A percentile compares a stretch with the other conserved stretches of the same genome.
These are phyloP conservation scores for Caenorhabditis virilis DNA, from an alignment of 2,888 invertebrate genomes.

Conservation along the genomic window DNA sequence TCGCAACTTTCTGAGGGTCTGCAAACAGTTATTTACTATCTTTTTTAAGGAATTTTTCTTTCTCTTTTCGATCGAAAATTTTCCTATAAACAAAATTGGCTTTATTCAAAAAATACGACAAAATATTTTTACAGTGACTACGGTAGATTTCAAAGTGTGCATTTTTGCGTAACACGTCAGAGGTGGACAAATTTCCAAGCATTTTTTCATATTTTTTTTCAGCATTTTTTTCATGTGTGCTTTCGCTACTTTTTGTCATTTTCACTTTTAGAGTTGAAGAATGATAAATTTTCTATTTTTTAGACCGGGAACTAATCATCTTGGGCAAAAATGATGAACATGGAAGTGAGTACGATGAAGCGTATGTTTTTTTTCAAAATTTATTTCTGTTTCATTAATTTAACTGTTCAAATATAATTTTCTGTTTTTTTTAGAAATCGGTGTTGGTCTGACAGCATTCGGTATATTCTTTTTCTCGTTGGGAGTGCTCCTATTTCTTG, in stretches of 20 bases:
- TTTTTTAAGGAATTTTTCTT: no score
- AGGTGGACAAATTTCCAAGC: neutral
- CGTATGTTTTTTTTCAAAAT: constrained; percentile 37
- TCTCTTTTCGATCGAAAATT: no score
- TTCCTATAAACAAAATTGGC: no score
- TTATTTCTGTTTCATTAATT: no score
- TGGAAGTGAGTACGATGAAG: constrained; percentile 59
- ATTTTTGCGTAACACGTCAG: neutral
- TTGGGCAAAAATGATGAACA: constrained; percentile 49
- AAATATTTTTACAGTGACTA: neutral
- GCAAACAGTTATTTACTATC: no score
- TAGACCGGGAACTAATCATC: neutral
- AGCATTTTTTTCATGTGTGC: neutral
- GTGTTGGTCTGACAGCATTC: constrained; percentile 93
- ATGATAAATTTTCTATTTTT: neutral
- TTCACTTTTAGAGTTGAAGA: neutral
- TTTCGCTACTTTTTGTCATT: neutral
- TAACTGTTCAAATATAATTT: no score
- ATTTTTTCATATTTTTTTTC: neutral
- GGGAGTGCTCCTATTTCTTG: constrained; percentile 89
- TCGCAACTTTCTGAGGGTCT: no score
- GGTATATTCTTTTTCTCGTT: constrained; percentile 92
- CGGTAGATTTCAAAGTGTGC: neutral
- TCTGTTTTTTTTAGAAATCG: constrained; percentile 79
- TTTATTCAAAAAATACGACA: no score